Conservation (phyloP, 2,113 vertebrate genomes). For the Syrmaticus mikado region DNA sequence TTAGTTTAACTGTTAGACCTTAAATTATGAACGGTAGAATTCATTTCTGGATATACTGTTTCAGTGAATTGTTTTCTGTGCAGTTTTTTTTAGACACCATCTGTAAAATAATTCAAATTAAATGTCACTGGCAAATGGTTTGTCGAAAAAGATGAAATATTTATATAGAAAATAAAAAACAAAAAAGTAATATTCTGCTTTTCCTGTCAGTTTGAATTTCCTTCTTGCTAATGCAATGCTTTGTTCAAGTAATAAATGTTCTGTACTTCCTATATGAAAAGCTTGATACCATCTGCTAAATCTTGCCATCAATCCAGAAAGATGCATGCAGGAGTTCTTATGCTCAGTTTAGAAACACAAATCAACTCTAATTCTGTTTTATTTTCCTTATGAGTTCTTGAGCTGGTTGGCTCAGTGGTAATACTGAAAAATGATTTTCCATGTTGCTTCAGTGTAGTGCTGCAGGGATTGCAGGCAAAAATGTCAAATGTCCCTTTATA, state of each 20-base stretch:
- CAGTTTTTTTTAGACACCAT: conserved; percentile 29
- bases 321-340: neutral
- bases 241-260: conserved; percentile 31
- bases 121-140: conserved; percentile 14
- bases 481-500: neutral
- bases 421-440: neutral
- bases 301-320: neutral
- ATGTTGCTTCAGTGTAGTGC: rapidly evolving
- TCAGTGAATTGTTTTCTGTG: conserved; percentile 50
- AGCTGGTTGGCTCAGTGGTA: neutral
- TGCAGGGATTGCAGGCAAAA: neutral
- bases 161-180: conserved; percentile 54
- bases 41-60: conserved; percentile 41
- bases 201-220: conserved; percentile 47
- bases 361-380: neutral
- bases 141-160: conserved; percentile 34
- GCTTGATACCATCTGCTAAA: neutral
- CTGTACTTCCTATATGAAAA: conserved; percentile 35
- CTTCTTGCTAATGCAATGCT: conserved; percentile 55
- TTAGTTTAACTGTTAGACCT: neutral
- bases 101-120: conserved; percentile 12
- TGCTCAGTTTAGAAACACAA: neutral
- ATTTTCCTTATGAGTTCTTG: neutral
- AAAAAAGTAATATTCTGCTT: conserved; percentile 34
- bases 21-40: conserved; percentile 66